Evolutionary conservation across 2,888 invertebrate genomes (phyloP).

Genomic region (Tachina fera): DNA sequence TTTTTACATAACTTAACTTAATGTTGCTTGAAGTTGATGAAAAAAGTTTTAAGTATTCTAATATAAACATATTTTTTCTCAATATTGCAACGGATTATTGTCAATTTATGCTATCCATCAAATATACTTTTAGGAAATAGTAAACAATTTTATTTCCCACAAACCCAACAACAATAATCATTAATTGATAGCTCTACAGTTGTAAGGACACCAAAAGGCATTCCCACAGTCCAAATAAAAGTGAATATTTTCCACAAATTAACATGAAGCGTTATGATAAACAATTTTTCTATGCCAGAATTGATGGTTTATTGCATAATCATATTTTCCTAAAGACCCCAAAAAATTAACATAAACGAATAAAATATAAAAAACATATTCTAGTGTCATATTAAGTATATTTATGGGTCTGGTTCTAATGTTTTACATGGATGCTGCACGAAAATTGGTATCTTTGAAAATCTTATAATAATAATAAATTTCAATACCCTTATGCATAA

Average conservation of each 20-base stretch:
- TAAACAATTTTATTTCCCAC: too few relatives aligned
- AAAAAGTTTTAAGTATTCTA: too few relatives aligned
- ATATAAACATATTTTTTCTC: too few relatives aligned
- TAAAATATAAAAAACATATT: background rate
- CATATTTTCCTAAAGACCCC: background rate
- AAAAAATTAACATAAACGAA: background rate
- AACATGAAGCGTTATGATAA: background rate
- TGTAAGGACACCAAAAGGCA: constrained; percentile 25
- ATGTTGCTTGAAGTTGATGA: too few relatives aligned
- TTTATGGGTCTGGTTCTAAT: constrained; percentile 55
- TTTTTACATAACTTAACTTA: too few relatives aligned
- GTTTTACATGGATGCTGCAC: background rate
- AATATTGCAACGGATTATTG: too few relatives aligned
- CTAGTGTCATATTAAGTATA: constrained; percentile 57
- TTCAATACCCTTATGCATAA: constrained; percentile 1
- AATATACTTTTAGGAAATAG: too few relatives aligned
- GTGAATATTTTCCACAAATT: constrained; percentile 42
- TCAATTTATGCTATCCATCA: too few relatives aligned
- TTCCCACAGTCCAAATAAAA: constrained; percentile 27
- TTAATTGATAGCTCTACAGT: background rate
- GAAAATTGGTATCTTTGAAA: constrained; percentile 41
- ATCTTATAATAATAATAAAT: constrained; percentile 54
- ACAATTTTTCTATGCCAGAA: too few relatives aligned
- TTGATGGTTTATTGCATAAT: too few relatives aligned
- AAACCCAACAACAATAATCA: too few relatives aligned